Base-by-base conservation (phyloP, 2,888 invertebrate genomes). In the Amphimallon solstitiale region DNA sequence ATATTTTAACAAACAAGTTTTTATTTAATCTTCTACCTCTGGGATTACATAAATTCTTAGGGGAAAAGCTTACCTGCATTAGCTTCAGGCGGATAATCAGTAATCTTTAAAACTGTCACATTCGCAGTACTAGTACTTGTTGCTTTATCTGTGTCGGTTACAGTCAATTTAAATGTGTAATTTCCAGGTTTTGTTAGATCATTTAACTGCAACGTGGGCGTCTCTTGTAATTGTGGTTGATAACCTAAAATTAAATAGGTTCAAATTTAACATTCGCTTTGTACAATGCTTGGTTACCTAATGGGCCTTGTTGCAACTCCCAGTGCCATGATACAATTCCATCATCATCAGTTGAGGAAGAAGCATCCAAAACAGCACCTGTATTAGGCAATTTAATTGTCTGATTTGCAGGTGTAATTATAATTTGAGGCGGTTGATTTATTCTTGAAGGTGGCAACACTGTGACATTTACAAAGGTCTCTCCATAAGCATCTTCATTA, bases 1-100 rank as follows among this genome's bases (percentile, higher is more conserved):
- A n/a, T n/a, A n/a, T n/a, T n/a, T n/a, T n/a, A n/a, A n/a, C n/a
- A n/a, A n/a, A n/a, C n/a, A n/a, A n/a, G n/a, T n/a, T n/a, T n/a
- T n/a, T n/a, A n/a, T n/a, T n/a, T n/a, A n/a, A n/a, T n/a, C n/a
- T n/a, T n/a, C n/a, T n/a, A n/a, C n/a, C n/a, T n/a, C n/a, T n/a
- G n/a, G n/a, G n/a, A n/a, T n/a, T n/a, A n/a, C n/a, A n/a, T n/a
- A n/a, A n/a, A n/a, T n/a, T n/a, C n/a, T n/a, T n/a, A n/a, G n/a
- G n/a, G n/a, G n/a, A n/a, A n/a, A n/a, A n/a, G n/a, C 23, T 61
- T 78, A 87, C 89, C 92, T 49, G 97, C 97, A 85, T 96, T 96
- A 0, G 97, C 97, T 80, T 94, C 94, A 0, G 97, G 97, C 0
- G 96, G 96, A 83, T 97, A 97, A 80, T 98, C 97, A 0, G 90